phyloP scores from a whole-genome alignment of 2,113 vertebrate genomes.

The Mormyrus lacerda region DNA sequence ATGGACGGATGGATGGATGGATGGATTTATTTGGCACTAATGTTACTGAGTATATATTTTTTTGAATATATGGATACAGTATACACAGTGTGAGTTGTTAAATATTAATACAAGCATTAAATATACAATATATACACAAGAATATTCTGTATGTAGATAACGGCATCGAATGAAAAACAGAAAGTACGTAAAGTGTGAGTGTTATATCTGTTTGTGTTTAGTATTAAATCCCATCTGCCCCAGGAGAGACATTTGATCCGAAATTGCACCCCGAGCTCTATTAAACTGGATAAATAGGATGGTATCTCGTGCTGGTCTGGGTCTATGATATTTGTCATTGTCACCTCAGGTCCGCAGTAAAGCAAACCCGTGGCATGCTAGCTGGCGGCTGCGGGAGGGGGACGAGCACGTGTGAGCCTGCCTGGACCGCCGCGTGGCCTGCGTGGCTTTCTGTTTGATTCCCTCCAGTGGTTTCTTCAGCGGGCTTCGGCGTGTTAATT shows the following conservation, averaged over 20 bases:
- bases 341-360: slow-evolving; percentile 73
- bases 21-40: neutral
- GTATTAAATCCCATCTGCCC: neutral
- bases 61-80: neutral
- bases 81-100: neutral
- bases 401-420: neutral
- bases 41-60: neutral
- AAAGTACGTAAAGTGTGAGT: neutral
- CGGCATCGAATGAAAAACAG: neutral
- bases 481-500: neutral
- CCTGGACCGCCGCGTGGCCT: neutral
- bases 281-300: slow-evolving; percentile 40
- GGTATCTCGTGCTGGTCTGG: slow-evolving; percentile 73
- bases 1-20: too few species aligned
- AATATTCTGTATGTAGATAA: neutral
- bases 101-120: neutral
- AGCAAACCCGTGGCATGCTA: slow-evolving; percentile 57
- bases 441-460: neutral
- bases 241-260: neutral
- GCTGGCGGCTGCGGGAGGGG: slow-evolving; percentile 27
- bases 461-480: neutral
- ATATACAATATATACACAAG: neutral
- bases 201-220: neutral
- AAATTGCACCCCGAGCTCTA: slow-evolving; percentile 7
- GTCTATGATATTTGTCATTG: slow-evolving; percentile 75